Evolutionary conservation across 2,113 vertebrate species (phyloP), one percentile per base, ranked within the genome.

Genomic region (Lamprologus tigripictilis): DNA sequence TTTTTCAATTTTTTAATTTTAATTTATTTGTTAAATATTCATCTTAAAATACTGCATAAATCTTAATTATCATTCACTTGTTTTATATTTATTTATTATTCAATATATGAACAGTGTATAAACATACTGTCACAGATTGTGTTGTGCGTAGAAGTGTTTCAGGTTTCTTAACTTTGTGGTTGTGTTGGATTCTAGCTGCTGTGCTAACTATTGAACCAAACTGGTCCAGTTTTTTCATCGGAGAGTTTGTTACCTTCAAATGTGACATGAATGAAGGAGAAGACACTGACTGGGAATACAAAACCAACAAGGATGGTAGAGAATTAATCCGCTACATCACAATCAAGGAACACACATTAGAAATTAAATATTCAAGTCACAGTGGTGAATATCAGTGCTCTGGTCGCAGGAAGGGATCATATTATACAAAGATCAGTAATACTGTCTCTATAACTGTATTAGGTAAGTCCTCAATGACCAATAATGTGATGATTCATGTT

Each of bases 321-420:
- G 5, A 7, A 47, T 2, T 45, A 2, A 2, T 45, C 5, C 5
- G 2, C 42, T 14, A 45, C 42, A 14, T 0, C 6, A 2, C 13
- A 5, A 0, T 5, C 37, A 40, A 23, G 17, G 1, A 3, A 3
- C 2, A 12, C 14, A 23, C 1, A 8, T 21, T 47, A 40, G 0
- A 4, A n/a, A 6, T 3, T 35, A 8, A 4, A 1, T 3, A 3
- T 33, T 5, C 6, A 19, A 0, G 0, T 2, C 9, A 53, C 0
- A 1, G 19, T n/a, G 49, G 9, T 10, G 9, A 10, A n/a, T 53
- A 53, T 2, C 49, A 53, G 19, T 53, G 49, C 9, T 53, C 0
- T 53, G 19, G 51, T 54, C 1, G 0, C 19, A 21, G 0, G 3
- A 21, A 2, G 19, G 1, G 2, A 0, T 21, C 51, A 21, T 0